Conservation (phyloP, 2,797 vertebrate genomes). For the Poeciliopsis presidionis region DNA sequence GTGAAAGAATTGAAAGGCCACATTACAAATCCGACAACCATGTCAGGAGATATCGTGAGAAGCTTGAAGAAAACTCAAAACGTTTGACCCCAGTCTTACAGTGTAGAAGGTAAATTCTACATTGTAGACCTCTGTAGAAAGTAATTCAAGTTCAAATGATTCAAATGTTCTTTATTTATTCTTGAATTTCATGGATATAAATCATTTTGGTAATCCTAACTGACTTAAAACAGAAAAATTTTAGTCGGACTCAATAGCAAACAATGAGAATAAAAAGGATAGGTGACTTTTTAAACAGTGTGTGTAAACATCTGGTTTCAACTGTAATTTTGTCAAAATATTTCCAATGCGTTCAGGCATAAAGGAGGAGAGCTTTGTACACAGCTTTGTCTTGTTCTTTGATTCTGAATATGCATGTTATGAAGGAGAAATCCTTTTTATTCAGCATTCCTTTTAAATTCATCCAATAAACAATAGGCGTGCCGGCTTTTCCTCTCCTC, state of each 20-base stretch:
- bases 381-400: constrained; percentile 38
- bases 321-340: neutral
- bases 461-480: constrained; percentile 67
- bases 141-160: neutral
- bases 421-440: constrained; percentile 37
- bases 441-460: constrained; percentile 61
- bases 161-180: neutral
- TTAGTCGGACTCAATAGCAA: neutral
- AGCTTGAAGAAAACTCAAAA: neutral
- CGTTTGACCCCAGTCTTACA: neutral
- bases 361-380: constrained; percentile 25
- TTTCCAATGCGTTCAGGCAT: constrained; percentile 22
- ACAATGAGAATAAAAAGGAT: neutral
- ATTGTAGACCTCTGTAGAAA: neutral
- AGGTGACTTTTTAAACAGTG: neutral
- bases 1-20: neutral
- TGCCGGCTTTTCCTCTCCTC: constrained; percentile 35
- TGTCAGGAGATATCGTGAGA: neutral
- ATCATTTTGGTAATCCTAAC: neutral
- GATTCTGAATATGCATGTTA: constrained; percentile 32
- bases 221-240: neutral
- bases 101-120: neutral
- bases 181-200: neutral
- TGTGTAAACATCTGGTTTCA: neutral
- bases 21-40: neutral